These are phyloP conservation scores for Bombus fervidus DNA, from an alignment of 1,140 invertebrate genomes.

Conservation along the genomic window DNA sequence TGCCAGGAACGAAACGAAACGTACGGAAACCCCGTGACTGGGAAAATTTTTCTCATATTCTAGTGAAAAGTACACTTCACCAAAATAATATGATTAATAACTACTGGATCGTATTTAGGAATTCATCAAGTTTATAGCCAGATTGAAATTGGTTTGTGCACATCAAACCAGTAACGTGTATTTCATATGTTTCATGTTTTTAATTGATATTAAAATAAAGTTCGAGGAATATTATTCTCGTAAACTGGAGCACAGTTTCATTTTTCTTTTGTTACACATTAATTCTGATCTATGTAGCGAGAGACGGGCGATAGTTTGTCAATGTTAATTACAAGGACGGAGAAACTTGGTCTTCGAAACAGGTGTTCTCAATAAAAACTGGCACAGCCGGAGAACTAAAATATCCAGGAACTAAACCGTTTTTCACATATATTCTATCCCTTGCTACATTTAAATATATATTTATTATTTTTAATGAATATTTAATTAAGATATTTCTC, in stretches of 20 bases:
- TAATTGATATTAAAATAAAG: background rate
- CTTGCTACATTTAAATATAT: background rate
- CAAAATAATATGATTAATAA: background rate
- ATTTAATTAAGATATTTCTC: background rate
- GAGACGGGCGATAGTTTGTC: conserved; percentile 22
- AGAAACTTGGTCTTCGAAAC: conserved; percentile 35
- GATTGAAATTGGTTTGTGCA: background rate
- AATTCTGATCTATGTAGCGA: conserved; percentile 50
- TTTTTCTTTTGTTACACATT: background rate
- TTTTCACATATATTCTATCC: background rate
- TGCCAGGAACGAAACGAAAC: conserved; percentile 37
- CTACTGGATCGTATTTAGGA: background rate
- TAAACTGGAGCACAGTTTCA: background rate
- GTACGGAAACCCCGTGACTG: conserved; percentile 1
- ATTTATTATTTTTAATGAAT: no score
- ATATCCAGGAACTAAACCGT: background rate
- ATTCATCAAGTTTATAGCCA: background rate
- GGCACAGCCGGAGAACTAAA: background rate
- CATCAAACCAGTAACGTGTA: background rate
- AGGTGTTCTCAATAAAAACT: conserved; percentile 34
- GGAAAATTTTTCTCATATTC: background rate
- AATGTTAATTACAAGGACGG: conserved; percentile 46
- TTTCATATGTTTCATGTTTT: background rate
- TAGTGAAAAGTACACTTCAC: no score
- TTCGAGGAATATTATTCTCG: background rate